Percentiles rank a stretch among this genome's conserved stretches.
phyloP scores from a whole-genome alignment of 1,140 invertebrate genomes.

The Tetramorium parvispinum region DNA sequence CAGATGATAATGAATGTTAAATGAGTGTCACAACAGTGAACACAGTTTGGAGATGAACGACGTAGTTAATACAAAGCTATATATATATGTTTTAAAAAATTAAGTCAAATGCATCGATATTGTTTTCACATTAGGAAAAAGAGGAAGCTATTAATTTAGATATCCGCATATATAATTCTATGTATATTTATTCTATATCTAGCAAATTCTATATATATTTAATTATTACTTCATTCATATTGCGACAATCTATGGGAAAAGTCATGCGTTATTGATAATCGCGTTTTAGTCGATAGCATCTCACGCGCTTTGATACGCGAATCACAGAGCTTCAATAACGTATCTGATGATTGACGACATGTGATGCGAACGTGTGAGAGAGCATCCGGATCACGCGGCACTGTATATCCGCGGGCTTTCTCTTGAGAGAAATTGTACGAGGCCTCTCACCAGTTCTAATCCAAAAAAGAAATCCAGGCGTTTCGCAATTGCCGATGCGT shows the following conservation, averaged over 20 bases:
- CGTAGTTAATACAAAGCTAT: neutral
- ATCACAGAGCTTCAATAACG: constrained; percentile 2
- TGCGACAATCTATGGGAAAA: neutral
- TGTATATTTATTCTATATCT: neutral
- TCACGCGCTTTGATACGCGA: neutral
- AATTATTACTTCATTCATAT: neutral
- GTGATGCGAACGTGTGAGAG: constrained; percentile 17
- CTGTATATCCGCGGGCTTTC: constrained; percentile 9
- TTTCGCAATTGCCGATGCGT: neutral
- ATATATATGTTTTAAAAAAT: neutral
- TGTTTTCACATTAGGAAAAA: neutral
- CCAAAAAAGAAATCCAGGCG: constrained; percentile 1
- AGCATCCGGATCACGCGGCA: constrained; percentile 6
- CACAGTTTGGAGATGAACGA: neutral
- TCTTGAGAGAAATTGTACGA: constrained; percentile 30
- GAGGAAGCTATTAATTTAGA: neutral
- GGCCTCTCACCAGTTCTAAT: neutral
- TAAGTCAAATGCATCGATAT: too few relatives aligned
- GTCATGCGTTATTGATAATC: neutral
- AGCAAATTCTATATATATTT: neutral
- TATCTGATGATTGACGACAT: constrained; percentile 10
- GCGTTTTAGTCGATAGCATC: neutral
- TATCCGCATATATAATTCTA: neutral
- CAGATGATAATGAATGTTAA: constrained; percentile 1
- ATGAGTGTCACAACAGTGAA: neutral